These are phyloP conservation scores for Mamestra configurata DNA, from an alignment of 1,140 invertebrate species.

Conservation along the genomic window DNA sequence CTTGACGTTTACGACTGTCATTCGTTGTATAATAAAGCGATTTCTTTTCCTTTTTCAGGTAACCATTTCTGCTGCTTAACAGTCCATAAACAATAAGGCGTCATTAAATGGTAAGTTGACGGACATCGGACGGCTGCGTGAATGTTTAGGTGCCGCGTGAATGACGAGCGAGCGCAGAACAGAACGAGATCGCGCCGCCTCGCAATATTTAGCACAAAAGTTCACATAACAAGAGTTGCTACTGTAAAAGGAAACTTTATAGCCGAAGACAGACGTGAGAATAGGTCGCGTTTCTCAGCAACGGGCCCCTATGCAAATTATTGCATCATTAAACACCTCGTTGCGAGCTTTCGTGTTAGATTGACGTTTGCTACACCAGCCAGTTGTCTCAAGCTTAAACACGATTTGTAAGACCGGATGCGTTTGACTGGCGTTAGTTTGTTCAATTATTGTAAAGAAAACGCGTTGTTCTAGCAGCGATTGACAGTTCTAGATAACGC, in stretches of 20 bases:
- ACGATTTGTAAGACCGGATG: slow-evolving; percentile 76
- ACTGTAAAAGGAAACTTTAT: slow-evolving; percentile 74
- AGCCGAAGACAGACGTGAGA: slow-evolving; percentile 82
- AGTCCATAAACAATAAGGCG: slow-evolving; percentile 58
- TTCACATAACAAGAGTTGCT: slow-evolving; percentile 70
- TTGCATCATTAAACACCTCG: slow-evolving; percentile 87
- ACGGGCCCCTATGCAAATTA: slow-evolving; percentile 84
- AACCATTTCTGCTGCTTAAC: slow-evolving; percentile 68
- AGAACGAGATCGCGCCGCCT: slow-evolving; percentile 56
- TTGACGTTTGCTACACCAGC: slow-evolving; percentile 70
- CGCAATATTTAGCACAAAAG: slow-evolving; percentile 66
- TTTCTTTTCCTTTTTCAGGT: slow-evolving; percentile 78
- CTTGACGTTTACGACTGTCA: slow-evolving; percentile 64
- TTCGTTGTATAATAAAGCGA: slow-evolving; percentile 65
- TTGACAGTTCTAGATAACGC: slow-evolving; percentile 41
- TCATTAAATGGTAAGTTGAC: slow-evolving; percentile 72
- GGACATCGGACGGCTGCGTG: neutral
- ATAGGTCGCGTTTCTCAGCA: slow-evolving; percentile 74
- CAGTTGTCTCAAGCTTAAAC: slow-evolving; percentile 57
- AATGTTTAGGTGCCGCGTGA: slow-evolving; percentile 52
- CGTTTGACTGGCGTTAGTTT: slow-evolving; percentile 81
- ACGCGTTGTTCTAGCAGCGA: slow-evolving; percentile 50
- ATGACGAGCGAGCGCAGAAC: slow-evolving; percentile 55
- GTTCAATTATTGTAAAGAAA: slow-evolving; percentile 69
- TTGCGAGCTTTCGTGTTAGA: slow-evolving; percentile 78